Base-by-base conservation (phyloP, 2,888 invertebrate species). In the Volucella bombylans region DNA sequence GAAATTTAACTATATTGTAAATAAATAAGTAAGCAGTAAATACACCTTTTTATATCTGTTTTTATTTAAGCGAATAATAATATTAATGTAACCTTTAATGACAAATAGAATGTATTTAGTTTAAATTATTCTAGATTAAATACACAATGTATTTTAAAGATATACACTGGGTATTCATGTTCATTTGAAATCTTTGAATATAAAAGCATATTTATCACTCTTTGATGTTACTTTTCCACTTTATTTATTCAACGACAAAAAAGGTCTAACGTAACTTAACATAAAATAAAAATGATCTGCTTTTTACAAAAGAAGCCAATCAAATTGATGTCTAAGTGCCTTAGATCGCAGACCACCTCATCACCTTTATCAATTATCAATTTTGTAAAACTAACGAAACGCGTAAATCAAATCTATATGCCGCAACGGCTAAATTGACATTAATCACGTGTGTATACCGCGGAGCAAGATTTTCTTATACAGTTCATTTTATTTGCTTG, bases 111-210 rank as follows among this genome's bases (percentile, higher is more conserved):
- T 43, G 41, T 55, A 39, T 55, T 38, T 41, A 45, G 61, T 47
- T 47, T 4, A 47, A 62, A 47, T 62, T 47, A 62, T 62, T 47
- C n/a, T 62, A 62, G 47, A 47, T 31, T 31, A 39, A 15, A 47
- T 76, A 59, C 52, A 50, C 41, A 39, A 61, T 67, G 45, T 67
- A 38, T 52, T 61, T 14, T 76, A 41, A 50, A 74, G 18, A 59
- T 50, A 59, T 41, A 59, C 64, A 73, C 12, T 67, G 43, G 52
- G 52, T 76, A 52, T 50, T 15, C 50, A 50, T 59, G 8, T 71
- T 64, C n/a, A 12, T 47, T 47, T 12, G 39, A 64, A 43, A 18
- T 49, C 38, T 64, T 49, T 49, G 49, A 23, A 57, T 50, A 61
- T 50, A 41, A 74, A 67, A 61, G 67, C 43, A 61, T 59, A 76